phyloP scores from a whole-genome alignment of 37 sponge, comb jelly and placozoan species.

The Crambe crambe region DNA sequence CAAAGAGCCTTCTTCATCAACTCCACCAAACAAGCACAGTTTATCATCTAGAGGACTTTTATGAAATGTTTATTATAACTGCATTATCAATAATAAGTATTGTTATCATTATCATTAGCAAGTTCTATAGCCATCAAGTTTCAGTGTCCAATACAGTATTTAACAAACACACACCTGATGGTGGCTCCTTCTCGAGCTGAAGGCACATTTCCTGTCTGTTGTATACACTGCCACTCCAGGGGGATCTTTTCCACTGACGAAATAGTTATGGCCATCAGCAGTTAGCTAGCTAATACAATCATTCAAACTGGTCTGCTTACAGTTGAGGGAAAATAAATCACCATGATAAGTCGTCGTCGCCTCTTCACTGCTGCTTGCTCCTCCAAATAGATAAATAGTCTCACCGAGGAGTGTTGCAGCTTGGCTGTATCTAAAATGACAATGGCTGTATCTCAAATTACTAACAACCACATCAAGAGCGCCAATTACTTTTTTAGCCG shows the following conservation, averaged over 20 bases:
- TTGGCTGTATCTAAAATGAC: slow-evolving; percentile 51
- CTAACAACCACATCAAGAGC: background rate
- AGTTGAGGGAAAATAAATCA: slow-evolving; percentile 55
- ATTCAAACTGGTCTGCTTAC: slow-evolving; percentile 12
- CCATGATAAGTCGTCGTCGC: slow-evolving; percentile 28
- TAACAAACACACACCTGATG: slow-evolving; percentile 29
- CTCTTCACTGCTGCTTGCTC: slow-evolving; percentile 31
- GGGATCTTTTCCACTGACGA: slow-evolving; percentile 10
- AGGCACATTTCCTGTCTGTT: slow-evolving; percentile 60
- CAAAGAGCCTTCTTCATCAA: slow-evolving; percentile 38
- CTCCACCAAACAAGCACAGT: slow-evolving; percentile 63
- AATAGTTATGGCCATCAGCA: background rate
- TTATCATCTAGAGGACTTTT: slow-evolving; percentile 46
- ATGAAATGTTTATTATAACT: too few species aligned
- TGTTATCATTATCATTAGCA: too few species aligned
- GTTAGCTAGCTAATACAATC: background rate
- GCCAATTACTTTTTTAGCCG: too few species aligned
- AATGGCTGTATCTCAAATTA: background rate
- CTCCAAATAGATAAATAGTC: slow-evolving; percentile 64
- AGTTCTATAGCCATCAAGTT: background rate
- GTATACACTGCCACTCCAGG: slow-evolving; percentile 48
- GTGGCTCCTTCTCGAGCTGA: slow-evolving; percentile 54
- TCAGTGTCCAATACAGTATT: background rate
- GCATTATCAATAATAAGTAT: too few species aligned
- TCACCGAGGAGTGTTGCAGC: slow-evolving; percentile 30